Evolutionary conservation across 2,797 vertebrate species (phyloP).

Genomic region (Tauraco hartlaubi): DNA sequence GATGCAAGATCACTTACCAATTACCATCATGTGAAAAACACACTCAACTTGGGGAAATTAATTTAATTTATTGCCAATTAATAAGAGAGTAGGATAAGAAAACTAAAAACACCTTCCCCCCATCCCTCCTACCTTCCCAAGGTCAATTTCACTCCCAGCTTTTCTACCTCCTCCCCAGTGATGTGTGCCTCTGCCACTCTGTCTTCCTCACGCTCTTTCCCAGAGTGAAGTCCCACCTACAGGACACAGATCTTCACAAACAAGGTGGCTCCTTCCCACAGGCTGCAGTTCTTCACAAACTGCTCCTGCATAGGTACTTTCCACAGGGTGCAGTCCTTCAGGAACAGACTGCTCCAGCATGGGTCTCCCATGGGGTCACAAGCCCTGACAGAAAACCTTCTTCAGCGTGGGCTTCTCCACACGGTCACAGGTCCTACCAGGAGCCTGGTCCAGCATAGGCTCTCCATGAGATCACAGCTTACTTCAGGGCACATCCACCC

Average conservation of each 20-base stretch:
- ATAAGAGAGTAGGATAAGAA: background rate
- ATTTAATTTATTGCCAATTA: background rate
- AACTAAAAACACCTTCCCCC: background rate
- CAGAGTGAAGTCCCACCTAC: fast-evolving
- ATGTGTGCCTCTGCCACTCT: fast-evolving
- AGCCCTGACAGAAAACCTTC: background rate
- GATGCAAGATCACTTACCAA: background rate
- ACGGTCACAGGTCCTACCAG: background rate
- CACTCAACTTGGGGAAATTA: background rate
- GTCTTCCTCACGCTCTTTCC: background rate
- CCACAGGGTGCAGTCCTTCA: background rate
- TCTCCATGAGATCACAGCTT: background rate
- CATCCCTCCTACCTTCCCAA: fast-evolving
- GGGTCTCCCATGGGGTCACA: background rate
- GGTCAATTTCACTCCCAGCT: fast-evolving
- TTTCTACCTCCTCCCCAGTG: background rate
- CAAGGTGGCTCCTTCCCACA: background rate
- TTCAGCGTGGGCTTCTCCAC: background rate
- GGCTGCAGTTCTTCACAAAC: background rate
- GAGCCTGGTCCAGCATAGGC: background rate
- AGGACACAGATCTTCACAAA: background rate
- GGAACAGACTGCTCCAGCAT: background rate
- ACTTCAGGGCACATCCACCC: background rate
- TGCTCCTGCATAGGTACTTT: background rate
- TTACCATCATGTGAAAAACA: background rate